Conservation (phyloP, 1,140 invertebrate species). For the Drosophila repletoides region DNA sequence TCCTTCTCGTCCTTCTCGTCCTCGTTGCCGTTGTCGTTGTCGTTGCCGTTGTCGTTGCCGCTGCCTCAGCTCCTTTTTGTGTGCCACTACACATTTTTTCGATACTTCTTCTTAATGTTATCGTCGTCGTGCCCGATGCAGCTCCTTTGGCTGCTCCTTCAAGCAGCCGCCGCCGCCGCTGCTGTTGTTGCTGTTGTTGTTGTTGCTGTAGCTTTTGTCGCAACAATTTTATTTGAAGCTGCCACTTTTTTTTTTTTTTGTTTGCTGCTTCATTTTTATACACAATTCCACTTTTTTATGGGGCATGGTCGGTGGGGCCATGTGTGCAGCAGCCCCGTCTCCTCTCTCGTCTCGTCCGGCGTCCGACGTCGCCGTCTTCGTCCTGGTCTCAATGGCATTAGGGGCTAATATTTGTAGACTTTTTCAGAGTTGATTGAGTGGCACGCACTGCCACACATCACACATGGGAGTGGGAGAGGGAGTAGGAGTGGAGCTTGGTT, state of each 20-base stretch:
- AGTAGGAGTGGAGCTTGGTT: conserved; percentile 6
- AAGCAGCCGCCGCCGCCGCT: neutral
- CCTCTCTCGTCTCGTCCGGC: neutral
- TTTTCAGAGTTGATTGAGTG: conserved; percentile 81
- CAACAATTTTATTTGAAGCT: conserved; percentile 81
- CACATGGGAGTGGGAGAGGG: conserved; percentile 41
- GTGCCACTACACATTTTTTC: conserved; percentile 77
- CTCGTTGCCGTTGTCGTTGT: neutral
- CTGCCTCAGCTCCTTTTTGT: conserved; percentile 8
- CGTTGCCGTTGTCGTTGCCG: conserved; percentile 4
- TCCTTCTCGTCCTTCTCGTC: conserved; percentile 44
- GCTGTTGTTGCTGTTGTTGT: conserved; percentile 7
- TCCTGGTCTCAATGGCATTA: conserved; percentile 78
- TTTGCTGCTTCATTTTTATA: conserved; percentile 75
- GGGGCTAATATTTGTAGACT: conserved; percentile 81
- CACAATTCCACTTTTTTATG: conserved; percentile 78
- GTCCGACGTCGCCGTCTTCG: conserved; percentile 42
- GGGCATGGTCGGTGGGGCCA: conserved; percentile 31
- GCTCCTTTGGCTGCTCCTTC: conserved; percentile 56
- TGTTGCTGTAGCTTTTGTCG: conserved; percentile 66
- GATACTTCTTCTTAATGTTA: conserved; percentile 80
- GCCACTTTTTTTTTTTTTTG: conserved; percentile 59
- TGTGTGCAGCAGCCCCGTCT: conserved; percentile 28
- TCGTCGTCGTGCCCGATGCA: conserved; percentile 69
- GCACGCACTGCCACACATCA: conserved; percentile 70